Evolutionary conservation across 2,797 vertebrate species (phyloP), one percentile per base, ranked within the genome.

Genomic region (Coendou prehensilis): DNA sequence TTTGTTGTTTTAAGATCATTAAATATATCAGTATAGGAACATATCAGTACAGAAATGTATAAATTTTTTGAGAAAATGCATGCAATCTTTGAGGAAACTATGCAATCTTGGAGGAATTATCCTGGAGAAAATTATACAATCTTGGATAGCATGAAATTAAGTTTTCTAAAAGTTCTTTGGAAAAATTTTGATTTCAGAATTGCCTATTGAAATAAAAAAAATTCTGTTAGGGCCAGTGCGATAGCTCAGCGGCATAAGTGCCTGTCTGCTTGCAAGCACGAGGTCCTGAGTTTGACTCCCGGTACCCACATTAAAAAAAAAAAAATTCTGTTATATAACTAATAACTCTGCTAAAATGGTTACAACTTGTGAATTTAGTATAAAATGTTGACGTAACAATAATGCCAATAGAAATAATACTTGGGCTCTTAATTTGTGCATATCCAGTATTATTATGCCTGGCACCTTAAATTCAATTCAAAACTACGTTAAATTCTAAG

Each of bases 321-420:
- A 41, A 87, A 63, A 30, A 18, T 91, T 33, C 0, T 5, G 57
- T 92, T 26, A 0, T 93, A 80, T 76, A 89, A 59, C 9, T 97
- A 14, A 67, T 64, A 71, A 10, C 79, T 94, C 57, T 81, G 61
- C 50, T 93, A 93, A 97, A 80, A 97, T 97, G 79, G 93, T 75
- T 97, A 89, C 96, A 84, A 71, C 33, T 33, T 95, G 3, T 6
- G 82, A n/a, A 83, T 79, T 89, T 93, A 91, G 89, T 50, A 97
- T 81, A 45, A 52, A 54, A 23, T 87, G 80, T 96, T 86, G 97
- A 97, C 97, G 95, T 89, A 85, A 37, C n/a, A 61, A 87, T 71
- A 92, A 71, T 97, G 52, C 54, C 63, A 76, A 94, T 83, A 90
- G 18, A 75, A 96, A 89, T 97, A 97, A 97, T 97, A 97, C 52